phyloP scores from a whole-genome alignment of 1,140 invertebrate genomes.

The Megathymus violae region DNA sequence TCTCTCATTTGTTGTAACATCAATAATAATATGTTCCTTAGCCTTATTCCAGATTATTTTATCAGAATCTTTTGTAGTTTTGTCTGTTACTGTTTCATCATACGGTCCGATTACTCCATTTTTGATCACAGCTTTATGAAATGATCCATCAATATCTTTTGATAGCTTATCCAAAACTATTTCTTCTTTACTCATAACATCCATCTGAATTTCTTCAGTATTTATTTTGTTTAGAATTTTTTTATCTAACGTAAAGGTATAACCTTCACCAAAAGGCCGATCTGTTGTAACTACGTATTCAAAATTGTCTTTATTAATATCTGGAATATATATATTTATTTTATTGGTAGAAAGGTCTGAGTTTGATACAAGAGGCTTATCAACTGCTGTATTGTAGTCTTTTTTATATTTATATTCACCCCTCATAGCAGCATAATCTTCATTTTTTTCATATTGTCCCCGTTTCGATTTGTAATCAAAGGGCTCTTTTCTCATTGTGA shows the following conservation, averaged over 20 bases:
- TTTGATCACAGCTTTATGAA: neutral
- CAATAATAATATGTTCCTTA: slow-evolving; percentile 18
- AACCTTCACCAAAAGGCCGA: neutral
- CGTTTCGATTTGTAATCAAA: slow-evolving; percentile 61
- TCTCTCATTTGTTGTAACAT: slow-evolving; percentile 13
- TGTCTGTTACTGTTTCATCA: neutral
- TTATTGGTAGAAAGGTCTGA: too few relatives aligned
- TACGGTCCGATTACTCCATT: neutral
- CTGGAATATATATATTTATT: neutral
- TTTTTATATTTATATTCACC: slow-evolving; percentile 33
- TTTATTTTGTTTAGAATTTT: slow-evolving; percentile 8
- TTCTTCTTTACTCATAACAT: slow-evolving; percentile 3
- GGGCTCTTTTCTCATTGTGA: slow-evolving; percentile 44
- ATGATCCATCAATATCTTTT: neutral
- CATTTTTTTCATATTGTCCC: slow-evolving; percentile 56
- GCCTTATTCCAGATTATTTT: slow-evolving; percentile 6
- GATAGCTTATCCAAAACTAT: neutral
- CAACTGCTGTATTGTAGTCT: slow-evolving; percentile 23
- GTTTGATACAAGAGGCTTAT: slow-evolving; percentile 30
- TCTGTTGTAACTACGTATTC: neutral
- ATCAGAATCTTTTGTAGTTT: neutral
- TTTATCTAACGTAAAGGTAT: slow-evolving; percentile 18
- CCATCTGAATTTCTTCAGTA: slow-evolving; percentile 10
- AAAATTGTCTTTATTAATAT: slow-evolving; percentile 13
- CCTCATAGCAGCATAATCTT: slow-evolving; percentile 42